Percentiles rank a stretch among this genome's conserved stretches.
These are phyloP conservation scores for Schizotus pectinicornis DNA, from an alignment of 2,888 invertebrate genomes.

Conservation along the genomic window DNA sequence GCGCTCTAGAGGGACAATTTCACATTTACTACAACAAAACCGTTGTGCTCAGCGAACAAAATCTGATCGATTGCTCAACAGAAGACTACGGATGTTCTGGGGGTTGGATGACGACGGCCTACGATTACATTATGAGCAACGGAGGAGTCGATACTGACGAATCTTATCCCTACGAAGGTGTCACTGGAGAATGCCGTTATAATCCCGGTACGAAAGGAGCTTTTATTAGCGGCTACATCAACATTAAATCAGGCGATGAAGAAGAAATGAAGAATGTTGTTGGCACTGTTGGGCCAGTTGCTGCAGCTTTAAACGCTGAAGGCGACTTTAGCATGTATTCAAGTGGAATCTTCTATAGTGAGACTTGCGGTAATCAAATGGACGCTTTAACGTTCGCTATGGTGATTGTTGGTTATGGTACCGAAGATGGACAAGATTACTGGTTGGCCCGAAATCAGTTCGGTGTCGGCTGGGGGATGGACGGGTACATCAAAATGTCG, in stretches of 20 bases:
- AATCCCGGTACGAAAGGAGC: constrained; percentile 14
- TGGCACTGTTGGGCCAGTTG: constrained; percentile 83
- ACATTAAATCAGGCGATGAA: constrained; percentile 73
- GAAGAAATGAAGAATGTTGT: constrained; percentile 76
- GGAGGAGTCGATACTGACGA: constrained; percentile 24
- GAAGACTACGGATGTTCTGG: not conserved
- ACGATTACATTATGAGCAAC: constrained; percentile 13
- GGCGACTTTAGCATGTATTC: constrained; percentile 78
- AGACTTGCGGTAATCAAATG: constrained; percentile 63
- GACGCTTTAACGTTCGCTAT: constrained; percentile 80
- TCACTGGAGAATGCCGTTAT: constrained; percentile 30
- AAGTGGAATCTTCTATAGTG: constrained; percentile 75
- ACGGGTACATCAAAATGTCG: constrained; percentile 60
- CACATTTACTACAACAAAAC: constrained; percentile 3
- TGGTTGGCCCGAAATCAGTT: constrained; percentile 62
- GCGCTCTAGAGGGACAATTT: constrained; percentile 8
- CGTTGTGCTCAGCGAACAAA: constrained; percentile 7
- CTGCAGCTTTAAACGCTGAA: constrained; percentile 84
- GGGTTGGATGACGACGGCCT: constrained; percentile 1
- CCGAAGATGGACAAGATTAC: constrained; percentile 57
- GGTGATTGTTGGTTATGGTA: constrained; percentile 75
- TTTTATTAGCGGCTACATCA: constrained; percentile 67
- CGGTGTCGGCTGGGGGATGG: constrained; percentile 59
- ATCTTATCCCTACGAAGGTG: constrained; percentile 61
- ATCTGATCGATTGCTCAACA: constrained; percentile 7